phyloP scores from a whole-genome alignment of 1,140 invertebrate species.

The Trichonephila inaurata region DNA sequence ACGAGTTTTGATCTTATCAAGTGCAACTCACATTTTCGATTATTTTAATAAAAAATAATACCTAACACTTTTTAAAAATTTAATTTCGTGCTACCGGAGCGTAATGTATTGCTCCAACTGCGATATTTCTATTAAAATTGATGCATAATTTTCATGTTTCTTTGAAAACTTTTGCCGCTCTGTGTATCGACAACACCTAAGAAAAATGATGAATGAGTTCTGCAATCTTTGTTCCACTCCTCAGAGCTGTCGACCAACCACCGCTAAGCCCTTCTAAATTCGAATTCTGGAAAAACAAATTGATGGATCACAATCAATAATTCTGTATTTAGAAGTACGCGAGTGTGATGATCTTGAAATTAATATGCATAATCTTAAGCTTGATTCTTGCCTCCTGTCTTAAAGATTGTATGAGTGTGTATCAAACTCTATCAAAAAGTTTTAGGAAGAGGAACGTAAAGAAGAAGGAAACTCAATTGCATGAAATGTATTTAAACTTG shows the following conservation, averaged over 20 bases:
- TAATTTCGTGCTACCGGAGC: too few relatives aligned
- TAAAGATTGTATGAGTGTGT: too few relatives aligned
- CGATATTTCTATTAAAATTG: not conserved
- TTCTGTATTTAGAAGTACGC: not conserved
- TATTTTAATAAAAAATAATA: too few relatives aligned
- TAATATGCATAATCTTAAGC: not conserved
- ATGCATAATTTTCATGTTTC: not conserved
- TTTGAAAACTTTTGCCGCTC: not conserved
- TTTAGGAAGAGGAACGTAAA: too few relatives aligned
- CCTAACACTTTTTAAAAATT: too few relatives aligned
- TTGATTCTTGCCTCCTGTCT: too few relatives aligned
- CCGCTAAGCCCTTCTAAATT: not conserved
- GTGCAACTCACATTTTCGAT: too few relatives aligned
- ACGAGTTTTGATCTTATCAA: too few relatives aligned
- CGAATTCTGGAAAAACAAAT: not conserved
- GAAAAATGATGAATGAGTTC: slow-evolving; percentile 12
- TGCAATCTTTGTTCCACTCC: not conserved
- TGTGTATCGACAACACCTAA: not conserved
- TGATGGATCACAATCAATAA: slow-evolving; percentile 25
- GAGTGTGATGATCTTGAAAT: not conserved
- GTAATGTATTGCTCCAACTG: too few relatives aligned
- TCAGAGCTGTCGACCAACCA: not conserved
- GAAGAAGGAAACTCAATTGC: too few relatives aligned
- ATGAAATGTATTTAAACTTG: too few relatives aligned
- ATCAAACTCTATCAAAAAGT: too few relatives aligned